A percentile compares a stretch with the other conserved stretches of the same genome.
These are phyloP conservation scores for Acrobasis repandana DNA, from an alignment of 2,888 invertebrate species.

Conservation along the genomic window DNA sequence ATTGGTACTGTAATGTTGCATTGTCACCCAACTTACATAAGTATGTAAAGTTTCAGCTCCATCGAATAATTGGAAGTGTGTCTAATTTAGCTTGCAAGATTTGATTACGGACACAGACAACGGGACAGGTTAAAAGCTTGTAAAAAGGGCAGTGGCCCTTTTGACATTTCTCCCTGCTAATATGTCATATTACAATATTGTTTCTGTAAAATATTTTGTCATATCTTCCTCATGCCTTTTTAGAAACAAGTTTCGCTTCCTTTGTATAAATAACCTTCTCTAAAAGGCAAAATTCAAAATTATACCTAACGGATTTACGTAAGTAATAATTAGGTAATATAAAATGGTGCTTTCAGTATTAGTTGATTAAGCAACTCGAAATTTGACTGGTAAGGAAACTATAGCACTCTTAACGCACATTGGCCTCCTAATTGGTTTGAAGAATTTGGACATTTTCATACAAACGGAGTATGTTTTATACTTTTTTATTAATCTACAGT, in stretches of 20 bases:
- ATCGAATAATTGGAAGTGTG: too few species aligned
- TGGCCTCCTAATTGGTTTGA: slow-evolving; percentile 43
- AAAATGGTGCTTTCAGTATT: slow-evolving; percentile 82
- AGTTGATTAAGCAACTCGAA: slow-evolving; percentile 70
- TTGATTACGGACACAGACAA: too few species aligned
- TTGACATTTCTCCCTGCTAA: neutral
- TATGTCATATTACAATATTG: neutral
- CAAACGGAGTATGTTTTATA: slow-evolving; percentile 10
- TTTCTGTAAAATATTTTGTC: slow-evolving; percentile 1
- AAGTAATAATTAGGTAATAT: slow-evolving; percentile 58
- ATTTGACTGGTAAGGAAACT: slow-evolving; percentile 47
- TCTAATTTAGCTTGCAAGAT: too few species aligned
- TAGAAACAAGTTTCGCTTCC: slow-evolving; percentile 9
- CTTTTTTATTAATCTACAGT: slow-evolving; percentile 20
- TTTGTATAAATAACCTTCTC: slow-evolving; percentile 29
- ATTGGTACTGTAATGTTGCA: too few species aligned
- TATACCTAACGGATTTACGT: slow-evolving; percentile 48
- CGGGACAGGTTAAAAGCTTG: too few species aligned
- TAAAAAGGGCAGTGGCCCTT: too few species aligned
- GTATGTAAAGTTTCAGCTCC: too few species aligned
- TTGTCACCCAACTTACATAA: too few species aligned
- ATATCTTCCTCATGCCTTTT: neutral
- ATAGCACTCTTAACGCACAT: slow-evolving; percentile 58
- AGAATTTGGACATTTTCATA: slow-evolving; percentile 21
- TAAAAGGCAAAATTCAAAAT: slow-evolving; percentile 51